These are phyloP conservation scores for Drosophila heteroneura DNA, from an alignment of 2,888 invertebrate species.

Conservation along the genomic window DNA sequence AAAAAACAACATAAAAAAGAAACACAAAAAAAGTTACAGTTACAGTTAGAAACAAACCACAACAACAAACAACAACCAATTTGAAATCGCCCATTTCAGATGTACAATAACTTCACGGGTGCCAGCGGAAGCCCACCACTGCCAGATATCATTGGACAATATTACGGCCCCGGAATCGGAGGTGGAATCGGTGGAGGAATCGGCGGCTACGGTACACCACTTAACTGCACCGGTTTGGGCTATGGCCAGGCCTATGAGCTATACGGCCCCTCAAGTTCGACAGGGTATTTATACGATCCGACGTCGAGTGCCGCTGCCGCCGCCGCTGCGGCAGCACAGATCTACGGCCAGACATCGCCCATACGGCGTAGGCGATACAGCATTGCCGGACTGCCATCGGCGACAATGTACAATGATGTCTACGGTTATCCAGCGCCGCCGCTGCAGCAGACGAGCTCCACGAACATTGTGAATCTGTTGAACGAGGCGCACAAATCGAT, in stretches of 20 bases:
- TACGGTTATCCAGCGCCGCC: slow-evolving; percentile 82
- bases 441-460: slow-evolving; percentile 82
- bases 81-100: slow-evolving; percentile 86
- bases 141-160: slow-evolving; percentile 85
- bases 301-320: slow-evolving; percentile 57
- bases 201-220: slow-evolving; percentile 39
- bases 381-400: slow-evolving; percentile 85
- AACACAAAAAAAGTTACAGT: slow-evolving; percentile 57
- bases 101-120: slow-evolving; percentile 85
- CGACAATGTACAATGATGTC: slow-evolving; percentile 84
- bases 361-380: slow-evolving; percentile 85
- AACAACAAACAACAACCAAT: slow-evolving; percentile 66
- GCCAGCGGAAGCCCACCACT: slow-evolving; percentile 84
- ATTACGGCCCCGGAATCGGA: slow-evolving; percentile 66
- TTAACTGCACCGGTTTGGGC: slow-evolving; percentile 41
- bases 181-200: slow-evolving; percentile 17
- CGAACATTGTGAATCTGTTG: slow-evolving; percentile 85
- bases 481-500: slow-evolving; percentile 86
- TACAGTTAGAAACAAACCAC: slow-evolving; percentile 54
- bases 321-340: slow-evolving; percentile 62
- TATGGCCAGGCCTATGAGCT: slow-evolving; percentile 74
- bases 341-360: slow-evolving; percentile 78
- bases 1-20: slow-evolving; percentile 34
- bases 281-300: slow-evolving; percentile 81
- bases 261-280: slow-evolving; percentile 81